These are phyloP conservation scores for Sphecodes monilicornis DNA, from an alignment of 2,888 invertebrate species.

Conservation along the genomic window DNA sequence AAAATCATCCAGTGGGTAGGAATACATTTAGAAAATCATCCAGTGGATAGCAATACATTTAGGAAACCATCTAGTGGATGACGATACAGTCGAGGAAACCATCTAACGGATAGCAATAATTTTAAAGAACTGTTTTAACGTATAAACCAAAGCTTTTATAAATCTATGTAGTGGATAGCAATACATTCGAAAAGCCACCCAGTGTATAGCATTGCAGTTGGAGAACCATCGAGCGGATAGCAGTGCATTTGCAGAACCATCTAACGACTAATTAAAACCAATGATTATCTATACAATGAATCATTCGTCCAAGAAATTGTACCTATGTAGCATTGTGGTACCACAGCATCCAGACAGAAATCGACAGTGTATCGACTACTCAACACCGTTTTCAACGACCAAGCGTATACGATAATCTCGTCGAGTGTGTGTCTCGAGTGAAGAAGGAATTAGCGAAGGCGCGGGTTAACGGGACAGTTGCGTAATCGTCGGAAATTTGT, in stretches of 20 bases:
- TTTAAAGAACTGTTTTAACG: neutral
- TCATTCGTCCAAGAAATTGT: neutral
- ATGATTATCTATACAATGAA: neutral
- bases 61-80: neutral
- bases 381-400: neutral
- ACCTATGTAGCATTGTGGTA: neutral
- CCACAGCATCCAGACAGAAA: neutral
- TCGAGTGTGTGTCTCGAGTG: no score
- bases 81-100: no score
- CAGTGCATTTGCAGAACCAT: no score
- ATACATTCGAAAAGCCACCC: neutral
- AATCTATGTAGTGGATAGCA: neutral
- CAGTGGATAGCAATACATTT: neutral
- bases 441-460: neutral
- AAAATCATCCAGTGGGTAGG: no score
- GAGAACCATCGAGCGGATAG: neutral
- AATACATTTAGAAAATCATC: neutral
- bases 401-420: neutral
- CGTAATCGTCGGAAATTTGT: constrained; percentile 9
- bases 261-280: neutral
- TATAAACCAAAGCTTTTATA: neutral
- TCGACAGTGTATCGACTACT: constrained; percentile 2
- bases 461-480: constrained; percentile 11
- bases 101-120: neutral
- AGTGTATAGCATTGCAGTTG: no score